These are phyloP conservation scores for Syritta pipiens DNA, from an alignment of 2,888 invertebrate genomes.

Conservation along the genomic window DNA sequence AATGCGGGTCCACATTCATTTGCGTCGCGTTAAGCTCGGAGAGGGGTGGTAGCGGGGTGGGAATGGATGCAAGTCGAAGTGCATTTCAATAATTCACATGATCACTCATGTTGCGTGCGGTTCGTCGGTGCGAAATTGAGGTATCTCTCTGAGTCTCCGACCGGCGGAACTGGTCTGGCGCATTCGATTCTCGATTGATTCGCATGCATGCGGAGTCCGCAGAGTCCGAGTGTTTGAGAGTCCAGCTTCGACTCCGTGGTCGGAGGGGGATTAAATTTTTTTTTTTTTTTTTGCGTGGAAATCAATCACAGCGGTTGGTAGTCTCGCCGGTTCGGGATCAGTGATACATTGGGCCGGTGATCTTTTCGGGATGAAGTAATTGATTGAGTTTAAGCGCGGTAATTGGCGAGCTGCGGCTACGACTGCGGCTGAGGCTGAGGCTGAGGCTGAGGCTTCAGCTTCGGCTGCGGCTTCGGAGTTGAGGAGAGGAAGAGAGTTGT, in stretches of 20 bases:
- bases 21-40: slow-evolving; percentile 33
- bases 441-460: too few species aligned
- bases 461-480: too few species aligned
- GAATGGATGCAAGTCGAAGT: slow-evolving; percentile 45
- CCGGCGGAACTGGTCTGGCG: slow-evolving; percentile 11
- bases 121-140: slow-evolving; percentile 24
- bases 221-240: too few species aligned
- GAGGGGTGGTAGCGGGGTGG: neutral
- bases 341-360: slow-evolving; percentile 38
- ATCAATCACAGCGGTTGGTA: slow-evolving; percentile 50
- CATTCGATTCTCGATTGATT: slow-evolving; percentile 1
- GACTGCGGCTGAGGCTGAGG: too few species aligned
- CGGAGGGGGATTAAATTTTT: slow-evolving; percentile 25
- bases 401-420: neutral
- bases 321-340: slow-evolving; percentile 16
- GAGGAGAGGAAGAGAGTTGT: too few species aligned
- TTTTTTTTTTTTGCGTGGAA: slow-evolving; percentile 35
- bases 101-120: slow-evolving; percentile 50
- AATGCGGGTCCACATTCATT: slow-evolving; percentile 64
- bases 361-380: slow-evolving; percentile 38
- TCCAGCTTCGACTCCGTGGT: too few species aligned
- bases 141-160: slow-evolving; percentile 10
- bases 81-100: slow-evolving; percentile 62
- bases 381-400: slow-evolving; percentile 25
- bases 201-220: too few species aligned